Evolutionary conservation across 2,888 invertebrate species (phyloP).

Genomic region (Drosophila limbata): DNA sequence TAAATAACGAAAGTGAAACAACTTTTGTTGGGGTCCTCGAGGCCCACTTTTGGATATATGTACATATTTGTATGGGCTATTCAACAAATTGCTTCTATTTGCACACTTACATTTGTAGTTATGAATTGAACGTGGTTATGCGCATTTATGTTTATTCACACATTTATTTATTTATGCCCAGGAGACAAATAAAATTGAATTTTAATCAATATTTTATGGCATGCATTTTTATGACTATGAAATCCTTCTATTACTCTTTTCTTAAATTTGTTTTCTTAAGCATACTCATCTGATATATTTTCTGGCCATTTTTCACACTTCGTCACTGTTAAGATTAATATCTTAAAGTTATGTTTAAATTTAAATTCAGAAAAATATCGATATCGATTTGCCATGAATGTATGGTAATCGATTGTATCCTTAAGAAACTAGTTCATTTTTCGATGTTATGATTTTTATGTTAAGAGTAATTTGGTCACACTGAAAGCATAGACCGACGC

Average conservation of each 20-base stretch:
- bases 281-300: neutral
- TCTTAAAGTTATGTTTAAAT: too few relatives aligned
- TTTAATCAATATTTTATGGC: neutral
- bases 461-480: too few relatives aligned
- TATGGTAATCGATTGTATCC: too few relatives aligned
- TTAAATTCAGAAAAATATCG: too few relatives aligned
- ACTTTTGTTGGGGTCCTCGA: slow-evolving; percentile 17
- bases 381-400: too few relatives aligned
- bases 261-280: neutral
- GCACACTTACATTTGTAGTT: slow-evolving; percentile 8
- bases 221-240: neutral
- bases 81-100: slow-evolving; percentile 45
- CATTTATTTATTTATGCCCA: neutral
- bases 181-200: neutral
- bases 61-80: slow-evolving; percentile 28
- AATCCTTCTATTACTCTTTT: too few relatives aligned
- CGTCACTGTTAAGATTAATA: too few relatives aligned
- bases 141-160: neutral
- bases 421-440: too few relatives aligned
- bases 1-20: slow-evolving; percentile 19
- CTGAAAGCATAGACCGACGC: too few relatives aligned
- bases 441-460: too few relatives aligned
- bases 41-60: slow-evolving; percentile 4
- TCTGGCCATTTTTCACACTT: slow-evolving; percentile 11
- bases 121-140: slow-evolving; percentile 15